Conservation (phyloP, 2,888 invertebrate species). For the Sminthurides aquaticus region DNA sequence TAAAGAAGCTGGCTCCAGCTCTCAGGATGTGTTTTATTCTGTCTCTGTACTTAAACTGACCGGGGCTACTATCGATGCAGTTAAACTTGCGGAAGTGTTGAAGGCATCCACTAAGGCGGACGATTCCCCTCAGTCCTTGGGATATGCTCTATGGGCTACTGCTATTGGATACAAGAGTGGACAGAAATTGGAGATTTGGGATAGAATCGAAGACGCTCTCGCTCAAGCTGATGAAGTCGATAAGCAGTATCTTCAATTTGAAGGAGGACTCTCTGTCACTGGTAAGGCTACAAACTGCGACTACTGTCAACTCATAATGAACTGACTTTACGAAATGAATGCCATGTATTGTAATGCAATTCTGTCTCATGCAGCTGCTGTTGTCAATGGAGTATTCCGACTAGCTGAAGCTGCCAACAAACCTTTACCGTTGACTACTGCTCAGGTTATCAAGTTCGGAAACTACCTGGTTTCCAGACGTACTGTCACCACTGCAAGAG, state of each 20-base stretch:
- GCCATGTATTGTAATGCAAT: no score
- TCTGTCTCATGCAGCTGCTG: conserved; percentile 53
- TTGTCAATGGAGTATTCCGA: conserved; percentile 58
- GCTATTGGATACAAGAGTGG: conserved; percentile 28
- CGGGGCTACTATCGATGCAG: conserved; percentile 34
- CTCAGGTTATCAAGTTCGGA: conserved; percentile 74
- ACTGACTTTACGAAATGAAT: no score
- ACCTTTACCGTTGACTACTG: conserved; percentile 62
- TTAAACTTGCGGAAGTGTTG: conserved; percentile 33
- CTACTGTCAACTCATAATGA: no score
- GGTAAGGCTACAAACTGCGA: conserved; percentile 44
- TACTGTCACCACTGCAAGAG: conserved; percentile 78
- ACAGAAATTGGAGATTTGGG: conserved; percentile 45
- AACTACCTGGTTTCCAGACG: conserved; percentile 82
- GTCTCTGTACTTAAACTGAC: conserved; percentile 25
- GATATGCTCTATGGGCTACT: conserved; percentile 38
- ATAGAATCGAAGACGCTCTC: conserved; percentile 82
- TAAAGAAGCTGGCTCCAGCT: conserved; percentile 32
- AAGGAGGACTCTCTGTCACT: conserved; percentile 78
- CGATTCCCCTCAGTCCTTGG: conserved; percentile 36
- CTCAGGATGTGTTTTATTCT: conserved; percentile 38
- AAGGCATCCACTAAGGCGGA: conserved; percentile 37
- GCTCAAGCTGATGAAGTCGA: conserved; percentile 94
- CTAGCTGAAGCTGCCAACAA: conserved; percentile 58
- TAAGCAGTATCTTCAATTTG: conserved; percentile 79